Evolutionary conservation across 2,888 invertebrate species (phyloP), one percentile per base, ranked within the genome.

Genomic region (Macrophya alboannulata): DNA sequence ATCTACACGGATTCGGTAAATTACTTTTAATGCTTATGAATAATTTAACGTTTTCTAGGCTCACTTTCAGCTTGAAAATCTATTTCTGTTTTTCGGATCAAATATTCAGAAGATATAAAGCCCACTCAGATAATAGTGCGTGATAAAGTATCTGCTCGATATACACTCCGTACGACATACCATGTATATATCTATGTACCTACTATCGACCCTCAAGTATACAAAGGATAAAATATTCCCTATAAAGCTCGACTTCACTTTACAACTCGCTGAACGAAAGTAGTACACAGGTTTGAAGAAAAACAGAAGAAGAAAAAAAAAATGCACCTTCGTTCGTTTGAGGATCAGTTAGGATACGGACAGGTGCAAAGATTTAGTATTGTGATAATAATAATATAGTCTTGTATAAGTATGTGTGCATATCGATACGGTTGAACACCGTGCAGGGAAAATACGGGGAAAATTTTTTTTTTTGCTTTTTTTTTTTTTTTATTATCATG

Each of bases 201-300:
- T 31, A 37, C 17, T 51, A 55, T 77, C 77, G 77, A 77, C 55
- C 77, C 55, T 77, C 55, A 77, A 77, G n/a, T 77, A 55, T 31
- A 68, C 48, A 31, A 55, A 77, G 77, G 55, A 31, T 51, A n/a
- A 37, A 51, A 77, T 77, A 77, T 77, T 31, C 8, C 8, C 55
- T 45, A 21, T 45, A 21, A n/a, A n/a, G 43, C 45, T 45, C 43
- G 10, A 74, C 45, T 31, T 17, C 40, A 17, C 37, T 71, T 71
- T 71, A 40, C 17, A 40, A 40, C 40, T 71, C 71, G 71, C 37
- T 71, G 40, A 71, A 31, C 71, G 71, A n/a, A 71, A 71, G 71
- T 71, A 17, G 37, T 40, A n/a, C 9, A 31, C 12, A 71, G 40
- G 71, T 71, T n/a, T 31, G 40, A n/a, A 40, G n/a, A 71, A 10